Percentiles rank a stretch among this genome's conserved stretches.
Evolutionary conservation across 92 coral and sea anemone genomes (phyloP).

Genomic region (Palythoa grandiflora): DNA sequence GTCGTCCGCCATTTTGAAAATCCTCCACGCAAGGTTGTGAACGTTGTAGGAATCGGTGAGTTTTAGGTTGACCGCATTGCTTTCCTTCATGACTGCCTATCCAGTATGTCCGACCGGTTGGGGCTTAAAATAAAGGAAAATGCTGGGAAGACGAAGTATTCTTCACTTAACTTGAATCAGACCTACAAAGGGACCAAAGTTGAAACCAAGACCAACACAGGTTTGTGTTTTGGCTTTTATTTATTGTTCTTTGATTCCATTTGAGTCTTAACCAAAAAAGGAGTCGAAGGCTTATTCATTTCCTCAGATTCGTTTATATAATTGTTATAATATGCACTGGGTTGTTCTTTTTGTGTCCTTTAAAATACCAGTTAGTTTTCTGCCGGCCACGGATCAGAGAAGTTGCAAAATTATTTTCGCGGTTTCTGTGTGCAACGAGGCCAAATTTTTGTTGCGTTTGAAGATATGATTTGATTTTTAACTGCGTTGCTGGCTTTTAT

Average conservation of each 20-base stretch:
- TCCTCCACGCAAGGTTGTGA: conserved; percentile 69
- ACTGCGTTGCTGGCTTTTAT: conserved; percentile 1
- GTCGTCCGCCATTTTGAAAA: conserved; percentile 89
- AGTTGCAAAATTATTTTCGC: neutral
- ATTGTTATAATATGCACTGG: neutral
- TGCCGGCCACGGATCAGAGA: neutral
- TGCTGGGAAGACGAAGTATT: conserved; percentile 99
- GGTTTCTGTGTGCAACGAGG: conserved; percentile 5
- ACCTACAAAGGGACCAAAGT: conserved; percentile 99
- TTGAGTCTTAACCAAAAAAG: neutral
- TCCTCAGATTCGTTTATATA: neutral
- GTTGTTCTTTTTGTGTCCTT: conserved; percentile 20
- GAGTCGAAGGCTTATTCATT: neutral
- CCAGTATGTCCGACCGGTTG: conserved; percentile 99
- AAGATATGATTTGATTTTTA: neutral
- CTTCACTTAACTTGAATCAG: conserved; percentile 99
- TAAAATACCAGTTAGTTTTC: conserved; percentile 39
- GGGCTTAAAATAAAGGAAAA: conserved; percentile 99
- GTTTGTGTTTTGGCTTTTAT: conserved; percentile 65
- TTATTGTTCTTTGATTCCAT: neutral
- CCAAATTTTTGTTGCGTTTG: conserved; percentile 6
- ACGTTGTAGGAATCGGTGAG: conserved; percentile 83
- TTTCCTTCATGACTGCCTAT: conserved; percentile 99
- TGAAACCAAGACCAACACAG: conserved; percentile 98
- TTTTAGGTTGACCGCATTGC: conserved; percentile 85